A percentile compares a stretch with the other conserved stretches of the same genome.
Evolutionary conservation across 2,113 vertebrate genomes (phyloP).

Genomic region (Petromus typicus): DNA sequence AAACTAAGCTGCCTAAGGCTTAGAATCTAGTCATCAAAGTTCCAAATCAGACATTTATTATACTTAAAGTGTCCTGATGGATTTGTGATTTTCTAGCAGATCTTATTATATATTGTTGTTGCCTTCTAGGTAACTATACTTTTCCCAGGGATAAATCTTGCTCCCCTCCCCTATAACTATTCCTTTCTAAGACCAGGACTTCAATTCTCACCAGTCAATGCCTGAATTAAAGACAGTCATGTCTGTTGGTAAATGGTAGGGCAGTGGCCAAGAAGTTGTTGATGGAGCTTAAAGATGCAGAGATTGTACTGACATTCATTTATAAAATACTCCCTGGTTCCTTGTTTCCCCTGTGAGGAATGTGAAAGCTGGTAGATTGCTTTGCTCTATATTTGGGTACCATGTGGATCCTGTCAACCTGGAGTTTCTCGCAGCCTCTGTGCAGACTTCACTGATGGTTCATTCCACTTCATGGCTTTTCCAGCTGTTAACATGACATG

Average conservation of each 20-base stretch:
- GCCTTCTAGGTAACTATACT: background rate
- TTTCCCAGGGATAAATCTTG: background rate
- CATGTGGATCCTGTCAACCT: background rate
- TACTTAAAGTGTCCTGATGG: background rate
- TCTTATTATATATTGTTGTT: background rate
- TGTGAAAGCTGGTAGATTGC: background rate
- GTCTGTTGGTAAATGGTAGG: background rate
- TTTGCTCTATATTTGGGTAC: background rate
- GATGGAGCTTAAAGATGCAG: background rate
- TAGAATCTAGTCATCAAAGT: background rate
- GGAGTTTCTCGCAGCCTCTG: background rate
- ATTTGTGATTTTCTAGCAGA: background rate
- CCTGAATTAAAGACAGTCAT: background rate
- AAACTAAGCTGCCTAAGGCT: background rate
- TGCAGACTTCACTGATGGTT: background rate
- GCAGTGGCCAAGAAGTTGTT: background rate
- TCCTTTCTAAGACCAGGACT: background rate
- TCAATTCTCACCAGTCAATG: background rate
- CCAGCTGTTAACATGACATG: background rate
- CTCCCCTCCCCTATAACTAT: background rate
- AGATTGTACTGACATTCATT: background rate
- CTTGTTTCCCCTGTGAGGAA: background rate
- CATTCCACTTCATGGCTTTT: conserved; percentile 36
- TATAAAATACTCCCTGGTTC: background rate
- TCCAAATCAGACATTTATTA: background rate